These are phyloP conservation scores for Takifugu rubripes DNA, from an alignment of 2,797 vertebrate species.

Conservation along the genomic window DNA sequence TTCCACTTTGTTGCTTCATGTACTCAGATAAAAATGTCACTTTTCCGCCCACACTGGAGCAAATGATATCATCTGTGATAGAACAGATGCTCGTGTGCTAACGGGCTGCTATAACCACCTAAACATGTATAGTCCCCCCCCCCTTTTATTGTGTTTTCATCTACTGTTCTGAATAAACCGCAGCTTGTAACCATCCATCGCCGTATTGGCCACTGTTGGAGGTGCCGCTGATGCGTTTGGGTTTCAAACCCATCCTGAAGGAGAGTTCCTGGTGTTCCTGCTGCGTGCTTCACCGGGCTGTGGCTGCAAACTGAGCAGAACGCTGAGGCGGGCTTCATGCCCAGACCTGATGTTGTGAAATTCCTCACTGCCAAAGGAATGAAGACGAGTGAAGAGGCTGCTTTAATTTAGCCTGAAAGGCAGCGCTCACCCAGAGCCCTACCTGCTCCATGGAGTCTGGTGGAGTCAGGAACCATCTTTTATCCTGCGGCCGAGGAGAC, in stretches of 20 bases:
- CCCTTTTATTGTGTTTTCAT: slow-evolving; percentile 35
- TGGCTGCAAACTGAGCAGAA: slow-evolving; percentile 2
- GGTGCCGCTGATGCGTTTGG: neutral
- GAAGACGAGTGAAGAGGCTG: slow-evolving; percentile 1
- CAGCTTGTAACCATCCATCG: slow-evolving; percentile 30
- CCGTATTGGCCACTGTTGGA: too few relatives aligned
- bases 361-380: slow-evolving; percentile 37
- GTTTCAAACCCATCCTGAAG: too few relatives aligned
- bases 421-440: too few relatives aligned
- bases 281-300: neutral
- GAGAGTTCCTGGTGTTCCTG: neutral
- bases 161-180: slow-evolving; percentile 49
- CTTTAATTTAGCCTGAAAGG: neutral
- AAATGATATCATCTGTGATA: slow-evolving; percentile 11
- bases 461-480: too few relatives aligned
- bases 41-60: slow-evolving; percentile 50
- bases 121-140: slow-evolving; percentile 34
- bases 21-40: slow-evolving; percentile 6
- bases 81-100: slow-evolving; percentile 14
- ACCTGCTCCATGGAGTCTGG: neutral
- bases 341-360: slow-evolving; percentile 48
- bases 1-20: slow-evolving; percentile 5
- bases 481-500: too few relatives aligned
- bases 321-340: slow-evolving; percentile 39
- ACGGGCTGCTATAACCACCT: slow-evolving; percentile 28